Conservation (phyloP, 1,140 invertebrate species). For the Drosophila teissieri region DNA sequence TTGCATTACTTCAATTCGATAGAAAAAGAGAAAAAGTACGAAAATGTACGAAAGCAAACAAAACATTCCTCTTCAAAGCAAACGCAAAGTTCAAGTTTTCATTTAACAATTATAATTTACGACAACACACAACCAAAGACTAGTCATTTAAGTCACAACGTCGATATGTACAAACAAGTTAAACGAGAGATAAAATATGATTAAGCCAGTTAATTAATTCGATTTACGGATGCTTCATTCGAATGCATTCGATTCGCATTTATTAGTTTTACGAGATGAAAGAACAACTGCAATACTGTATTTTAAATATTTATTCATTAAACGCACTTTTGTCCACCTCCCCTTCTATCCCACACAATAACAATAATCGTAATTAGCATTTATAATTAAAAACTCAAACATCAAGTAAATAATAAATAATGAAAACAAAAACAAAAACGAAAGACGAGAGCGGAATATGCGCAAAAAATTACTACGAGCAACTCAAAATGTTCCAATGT, state of each 20-base stretch:
- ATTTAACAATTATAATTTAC: conserved; percentile 36
- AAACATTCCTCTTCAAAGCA: conserved; percentile 72
- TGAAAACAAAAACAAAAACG: conserved; percentile 6
- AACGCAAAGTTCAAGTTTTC: conserved; percentile 71
- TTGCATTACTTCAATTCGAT: conserved; percentile 31
- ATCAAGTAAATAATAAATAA: conserved; percentile 47
- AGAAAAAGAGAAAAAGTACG: too few relatives aligned
- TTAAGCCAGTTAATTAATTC: conserved; percentile 56
- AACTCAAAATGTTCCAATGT: conserved; percentile 80
- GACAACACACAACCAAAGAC: conserved; percentile 71
- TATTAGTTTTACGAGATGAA: conserved; percentile 58
- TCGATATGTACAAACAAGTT: conserved; percentile 75
- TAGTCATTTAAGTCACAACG: conserved; percentile 76
- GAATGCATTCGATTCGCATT: conserved; percentile 32
- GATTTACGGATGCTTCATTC: conserved; percentile 41
- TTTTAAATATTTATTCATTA: conserved; percentile 83
- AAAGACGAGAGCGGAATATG: conserved; percentile 23
- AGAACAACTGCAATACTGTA: conserved; percentile 76
- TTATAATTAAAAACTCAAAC: conserved; percentile 67
- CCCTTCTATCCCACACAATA: conserved; percentile 34
- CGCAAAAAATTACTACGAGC: conserved; percentile 65
- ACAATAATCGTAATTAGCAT: conserved; percentile 69
- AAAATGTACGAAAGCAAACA: conserved; percentile 14
- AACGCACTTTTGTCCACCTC: conserved; percentile 39
- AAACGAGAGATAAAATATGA: conserved; percentile 31